Evolutionary conservation across 2,888 invertebrate species (phyloP).

Genomic region (Hedya salicella): DNA sequence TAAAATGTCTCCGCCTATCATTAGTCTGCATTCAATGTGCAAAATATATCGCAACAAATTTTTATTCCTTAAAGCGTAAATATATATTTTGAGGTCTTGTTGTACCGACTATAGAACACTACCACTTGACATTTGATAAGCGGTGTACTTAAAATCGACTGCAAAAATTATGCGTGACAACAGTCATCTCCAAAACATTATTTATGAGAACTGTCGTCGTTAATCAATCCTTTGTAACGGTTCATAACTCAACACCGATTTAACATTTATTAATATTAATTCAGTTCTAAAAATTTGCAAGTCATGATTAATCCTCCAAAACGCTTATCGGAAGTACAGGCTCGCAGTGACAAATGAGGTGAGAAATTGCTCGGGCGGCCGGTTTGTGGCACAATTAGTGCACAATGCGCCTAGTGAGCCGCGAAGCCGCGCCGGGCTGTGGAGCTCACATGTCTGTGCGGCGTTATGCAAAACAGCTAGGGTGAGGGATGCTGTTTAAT

Average conservation of each 20-base stretch:
- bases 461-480: background rate
- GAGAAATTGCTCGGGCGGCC: conserved; percentile 26
- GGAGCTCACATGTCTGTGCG: background rate
- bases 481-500: background rate
- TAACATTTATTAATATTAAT: conserved; percentile 20
- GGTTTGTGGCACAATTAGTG: conserved; percentile 22
- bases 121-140: no score
- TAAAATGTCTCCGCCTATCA: no score
- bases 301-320: conserved; percentile 9
- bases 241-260: conserved; percentile 21
- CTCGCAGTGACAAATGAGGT: conserved; percentile 24
- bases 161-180: no score
- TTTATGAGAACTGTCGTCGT: background rate
- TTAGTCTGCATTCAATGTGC: no score
- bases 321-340: conserved; percentile 23
- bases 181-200: no score
- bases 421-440: conserved; percentile 13
- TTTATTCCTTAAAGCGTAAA: no score
- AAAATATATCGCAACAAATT: no score
- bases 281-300: conserved; percentile 12
- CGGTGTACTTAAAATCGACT: no score
- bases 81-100: no score
- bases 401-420: conserved; percentile 27
- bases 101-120: no score
- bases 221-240: background rate